Evolutionary conservation across 2,888 invertebrate genomes (phyloP), one percentile per base, ranked within the genome.

Genomic region (Labia minor): DNA sequence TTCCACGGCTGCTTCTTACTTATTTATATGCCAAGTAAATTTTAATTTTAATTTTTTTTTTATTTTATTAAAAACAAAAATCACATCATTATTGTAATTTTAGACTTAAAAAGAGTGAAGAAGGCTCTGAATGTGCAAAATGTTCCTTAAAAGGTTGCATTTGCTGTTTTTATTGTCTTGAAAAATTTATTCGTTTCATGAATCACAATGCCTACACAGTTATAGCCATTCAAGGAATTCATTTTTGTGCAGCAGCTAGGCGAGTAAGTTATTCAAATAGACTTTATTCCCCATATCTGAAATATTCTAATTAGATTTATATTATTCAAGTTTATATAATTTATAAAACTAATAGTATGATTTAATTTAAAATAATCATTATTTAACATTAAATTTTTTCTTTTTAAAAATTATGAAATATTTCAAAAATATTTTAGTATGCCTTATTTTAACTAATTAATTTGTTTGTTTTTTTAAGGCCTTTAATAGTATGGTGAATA

Each of bases 181-280:
- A 96, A 76, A 92, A 89, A 76, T 94, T 94, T 75, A 88, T 96
- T 71, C 86, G 91, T 37, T 95, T 90, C 75, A 82, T 97, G 74
- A 95, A 95, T 78, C 93, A 94, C 75, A 96, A 96, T 77, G 95
- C 95, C 0, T 96, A 95, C 75, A 94, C 95, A 0, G 90, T 95
- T 64, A 89, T 95, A 69, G 93, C 95, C 10, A 93, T 95, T 73
- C 92, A 93, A 77, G 90, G 95, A 66, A 88, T 88, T 68, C 87
- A 90, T 76, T 95, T 95, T 77, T 95, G 94, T 75, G 87, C 90
- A 73, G 92, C 95, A 61, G 93, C 95, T 65, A 88, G 84, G 74
- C 90, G 89, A 78, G 95, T 94, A 79, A 80, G 82, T 79, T 63
- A 67, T n/a, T n/a, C n/a, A n/a, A n/a, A n/a, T n/a, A n/a, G n/a